Conservation (phyloP, 2,888 invertebrate genomes). For the Proisotoma minuta region DNA sequence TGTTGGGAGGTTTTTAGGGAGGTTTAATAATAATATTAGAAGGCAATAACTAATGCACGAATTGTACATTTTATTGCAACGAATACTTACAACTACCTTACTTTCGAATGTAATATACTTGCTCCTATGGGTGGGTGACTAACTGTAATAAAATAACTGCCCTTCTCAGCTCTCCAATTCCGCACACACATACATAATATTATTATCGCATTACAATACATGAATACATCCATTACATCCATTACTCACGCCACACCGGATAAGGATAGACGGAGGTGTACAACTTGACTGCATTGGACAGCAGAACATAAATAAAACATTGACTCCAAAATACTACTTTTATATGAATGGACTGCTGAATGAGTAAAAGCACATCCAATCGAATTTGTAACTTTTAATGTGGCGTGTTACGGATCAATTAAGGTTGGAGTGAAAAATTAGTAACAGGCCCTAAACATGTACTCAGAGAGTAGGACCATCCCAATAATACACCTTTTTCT, state of each 20-base stretch:
- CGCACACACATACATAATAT: constrained; percentile 1
- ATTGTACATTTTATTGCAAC: too few species aligned
- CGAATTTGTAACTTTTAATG: constrained; percentile 26
- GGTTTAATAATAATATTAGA: constrained; percentile 3
- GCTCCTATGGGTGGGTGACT: not conserved
- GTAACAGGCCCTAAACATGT: constrained; percentile 3
- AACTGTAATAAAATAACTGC: constrained; percentile 1
- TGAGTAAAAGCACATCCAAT: constrained; percentile 2
- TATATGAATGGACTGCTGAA: not conserved
- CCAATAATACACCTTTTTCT: not conserved
- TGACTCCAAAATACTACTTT: not conserved
- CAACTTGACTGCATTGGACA: not conserved
- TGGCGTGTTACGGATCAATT: constrained; percentile 39
- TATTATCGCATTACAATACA: constrained; percentile 5
- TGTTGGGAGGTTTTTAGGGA: not conserved
- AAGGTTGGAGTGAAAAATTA: constrained; percentile 40
- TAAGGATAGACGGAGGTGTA: too few species aligned
- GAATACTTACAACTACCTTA: too few species aligned
- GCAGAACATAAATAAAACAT: not conserved
- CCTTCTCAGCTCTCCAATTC: not conserved
- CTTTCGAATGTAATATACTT: not conserved
- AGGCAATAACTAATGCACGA: not conserved
- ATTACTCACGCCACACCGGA: constrained; percentile 6
- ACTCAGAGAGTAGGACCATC: not conserved
- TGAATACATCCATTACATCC: too few species aligned